Evolutionary conservation across 2,797 vertebrate species (phyloP).

Genomic region (Numenius phaeopus): DNA sequence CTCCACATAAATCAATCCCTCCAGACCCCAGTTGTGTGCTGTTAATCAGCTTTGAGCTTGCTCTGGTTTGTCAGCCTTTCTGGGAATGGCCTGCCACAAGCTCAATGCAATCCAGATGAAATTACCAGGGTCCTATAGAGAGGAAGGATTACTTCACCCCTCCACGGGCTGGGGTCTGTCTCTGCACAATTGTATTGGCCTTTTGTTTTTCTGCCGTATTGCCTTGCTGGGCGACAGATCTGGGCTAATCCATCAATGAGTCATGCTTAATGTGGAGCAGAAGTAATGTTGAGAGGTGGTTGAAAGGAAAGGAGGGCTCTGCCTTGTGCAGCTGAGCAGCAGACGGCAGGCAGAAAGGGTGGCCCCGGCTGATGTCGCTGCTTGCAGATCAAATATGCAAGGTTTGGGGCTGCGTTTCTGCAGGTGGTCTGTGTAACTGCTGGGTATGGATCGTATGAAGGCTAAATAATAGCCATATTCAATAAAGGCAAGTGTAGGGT

Average conservation of each 20-base stretch:
- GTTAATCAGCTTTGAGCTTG: neutral
- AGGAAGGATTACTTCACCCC: neutral
- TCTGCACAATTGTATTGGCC: neutral
- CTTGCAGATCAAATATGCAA: neutral
- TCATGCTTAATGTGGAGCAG: neutral
- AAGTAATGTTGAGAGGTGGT: neutral
- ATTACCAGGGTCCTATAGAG: neutral
- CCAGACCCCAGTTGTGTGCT: neutral
- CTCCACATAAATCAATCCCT: neutral
- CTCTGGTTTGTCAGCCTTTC: neutral
- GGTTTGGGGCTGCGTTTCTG: neutral
- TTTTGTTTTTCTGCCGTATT: neutral
- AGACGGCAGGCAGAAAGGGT: neutral
- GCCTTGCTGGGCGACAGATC: neutral
- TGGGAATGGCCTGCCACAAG: neutral
- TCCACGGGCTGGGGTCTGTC: accelerated
- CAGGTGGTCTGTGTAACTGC: neutral
- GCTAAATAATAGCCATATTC: too few species aligned
- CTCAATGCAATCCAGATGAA: conserved; percentile 7
- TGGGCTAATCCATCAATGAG: neutral
- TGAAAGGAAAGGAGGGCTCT: neutral
- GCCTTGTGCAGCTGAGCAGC: neutral
- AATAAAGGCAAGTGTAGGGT: too few species aligned
- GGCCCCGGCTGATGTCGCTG: accelerated
- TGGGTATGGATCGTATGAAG: neutral